Base-by-base conservation (phyloP, 2,888 invertebrate species). In the Cybosia mesomella region DNA sequence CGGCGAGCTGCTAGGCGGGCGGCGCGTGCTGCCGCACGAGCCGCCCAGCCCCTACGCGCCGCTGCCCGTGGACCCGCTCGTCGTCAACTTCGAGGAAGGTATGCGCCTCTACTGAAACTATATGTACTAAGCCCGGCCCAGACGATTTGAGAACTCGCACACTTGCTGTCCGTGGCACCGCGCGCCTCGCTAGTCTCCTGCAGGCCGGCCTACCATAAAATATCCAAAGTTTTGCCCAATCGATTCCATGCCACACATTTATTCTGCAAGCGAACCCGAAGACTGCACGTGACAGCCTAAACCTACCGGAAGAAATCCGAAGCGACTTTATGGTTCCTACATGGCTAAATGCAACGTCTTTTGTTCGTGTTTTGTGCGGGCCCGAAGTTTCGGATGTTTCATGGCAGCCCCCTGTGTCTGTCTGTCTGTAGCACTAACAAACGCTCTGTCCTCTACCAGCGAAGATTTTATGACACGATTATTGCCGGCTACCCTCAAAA, bases 81-180 rank as follows among this genome's bases (percentile, higher is more conserved):
- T 97, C 85, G 97, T 97, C 87, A 97, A 96, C 95, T 97, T 97
- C 92, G 97, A 97, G 95, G 97, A 97, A 97, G 97, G 97, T 97
- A 97, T 97, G 97, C 96, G 96, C 89, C 96, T 97, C 92, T 97
- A 96, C 96, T 96, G 96, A 95, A 91, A 90, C 85, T 89, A 89
- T 74, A 91, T 91, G 89, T 89, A 88, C 83, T 92, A 90, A 91
- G 92, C 88, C 86, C 86, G 79, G 68, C 57, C 71, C 74, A 81
- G 75, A 83, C 89, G 84, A 84, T 86, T 87, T 84, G 86, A 84
- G 87, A 84, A 69, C 71, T 71, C 78, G 74, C 66, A 61, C 36
- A 55, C 77, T 10, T 49, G 77, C 74, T 74, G 69, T 7, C 1
- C 22, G 4, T 60, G 32, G 36, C 39, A 55, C 24, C 55, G 43